Evolutionary conservation across 2,797 vertebrate species (phyloP).

Genomic region (Dendrocincla tyrannina): DNA sequence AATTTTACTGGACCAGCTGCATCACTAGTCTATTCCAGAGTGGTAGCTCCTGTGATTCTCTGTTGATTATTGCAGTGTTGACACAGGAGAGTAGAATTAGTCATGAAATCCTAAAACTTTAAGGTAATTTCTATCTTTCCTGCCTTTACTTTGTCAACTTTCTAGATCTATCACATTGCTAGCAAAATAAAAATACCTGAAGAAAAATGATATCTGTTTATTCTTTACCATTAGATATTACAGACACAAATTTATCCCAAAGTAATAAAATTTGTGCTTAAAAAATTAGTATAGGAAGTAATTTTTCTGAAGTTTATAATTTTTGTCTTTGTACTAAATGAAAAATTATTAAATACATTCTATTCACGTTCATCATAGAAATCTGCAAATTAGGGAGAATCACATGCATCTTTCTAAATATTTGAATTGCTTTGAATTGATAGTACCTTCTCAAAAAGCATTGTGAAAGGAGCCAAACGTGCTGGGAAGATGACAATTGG

Average conservation of each 20-base stretch:
- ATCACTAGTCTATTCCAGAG: background rate
- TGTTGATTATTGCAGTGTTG: background rate
- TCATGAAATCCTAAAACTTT: background rate
- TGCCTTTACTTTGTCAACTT: background rate
- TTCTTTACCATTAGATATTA: background rate
- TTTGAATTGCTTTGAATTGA: slow-evolving; percentile 33
- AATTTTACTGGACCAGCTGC: background rate
- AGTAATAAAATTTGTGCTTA: background rate
- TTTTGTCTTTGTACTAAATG: background rate
- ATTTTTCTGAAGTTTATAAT: background rate
- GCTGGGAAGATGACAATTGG: slow-evolving; percentile 99
- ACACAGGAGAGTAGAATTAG: background rate
- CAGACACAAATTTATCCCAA: background rate
- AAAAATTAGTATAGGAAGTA: background rate
- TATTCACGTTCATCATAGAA: rapidly evolving
- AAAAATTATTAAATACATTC: background rate
- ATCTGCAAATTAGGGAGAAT: background rate
- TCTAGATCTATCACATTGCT: background rate
- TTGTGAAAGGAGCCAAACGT: slow-evolving; percentile 94
- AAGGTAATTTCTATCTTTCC: background rate
- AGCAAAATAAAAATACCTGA: background rate
- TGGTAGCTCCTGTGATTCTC: background rate
- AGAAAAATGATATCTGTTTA: background rate
- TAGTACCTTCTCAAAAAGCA: slow-evolving; percentile 95
- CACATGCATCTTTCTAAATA: background rate